Conservation (phyloP, 1,140 invertebrate genomes). For the Drosophila chauvacae region DNA sequence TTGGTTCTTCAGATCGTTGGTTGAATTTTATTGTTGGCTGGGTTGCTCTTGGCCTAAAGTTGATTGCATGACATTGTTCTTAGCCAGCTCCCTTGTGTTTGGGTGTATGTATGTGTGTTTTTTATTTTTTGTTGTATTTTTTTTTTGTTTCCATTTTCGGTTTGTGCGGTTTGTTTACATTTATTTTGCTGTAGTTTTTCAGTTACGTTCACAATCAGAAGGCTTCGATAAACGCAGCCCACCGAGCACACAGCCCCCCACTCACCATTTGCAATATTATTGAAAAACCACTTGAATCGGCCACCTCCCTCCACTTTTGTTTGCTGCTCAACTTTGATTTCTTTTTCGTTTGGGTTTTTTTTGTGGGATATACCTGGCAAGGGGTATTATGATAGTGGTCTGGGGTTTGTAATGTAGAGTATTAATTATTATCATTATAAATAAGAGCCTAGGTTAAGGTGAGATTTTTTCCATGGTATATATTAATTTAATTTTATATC, state of each 20-base stretch:
- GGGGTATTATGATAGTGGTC: background rate
- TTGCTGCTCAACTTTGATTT: constrained; percentile 58
- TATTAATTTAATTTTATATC: too few species aligned
- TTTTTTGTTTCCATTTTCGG: background rate
- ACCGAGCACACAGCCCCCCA: constrained; percentile 2
- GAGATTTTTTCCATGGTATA: too few species aligned
- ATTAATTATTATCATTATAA: background rate
- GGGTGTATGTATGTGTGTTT: background rate
- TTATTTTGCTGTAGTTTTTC: constrained; percentile 61
- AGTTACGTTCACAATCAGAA: constrained; percentile 47
- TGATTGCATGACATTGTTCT: constrained; percentile 79
- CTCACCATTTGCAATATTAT: constrained; percentile 58
- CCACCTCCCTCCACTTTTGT: constrained; percentile 21
- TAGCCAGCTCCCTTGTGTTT: constrained; percentile 46
- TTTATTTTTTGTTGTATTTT: constrained; percentile 1
- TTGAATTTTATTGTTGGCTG: constrained; percentile 54
- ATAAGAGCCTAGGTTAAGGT: background rate
- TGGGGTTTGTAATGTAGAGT: background rate
- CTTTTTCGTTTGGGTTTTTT: constrained; percentile 41
- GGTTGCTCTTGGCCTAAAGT: constrained; percentile 73
- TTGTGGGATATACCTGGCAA: background rate
- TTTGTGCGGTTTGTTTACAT: constrained; percentile 65
- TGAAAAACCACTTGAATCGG: constrained; percentile 46
- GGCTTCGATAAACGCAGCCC: constrained; percentile 15
- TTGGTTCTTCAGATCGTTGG: constrained; percentile 27